These are phyloP conservation scores for Pteruthius melanotis DNA, from an alignment of 2,113 vertebrate genomes.

Conservation along the genomic window DNA sequence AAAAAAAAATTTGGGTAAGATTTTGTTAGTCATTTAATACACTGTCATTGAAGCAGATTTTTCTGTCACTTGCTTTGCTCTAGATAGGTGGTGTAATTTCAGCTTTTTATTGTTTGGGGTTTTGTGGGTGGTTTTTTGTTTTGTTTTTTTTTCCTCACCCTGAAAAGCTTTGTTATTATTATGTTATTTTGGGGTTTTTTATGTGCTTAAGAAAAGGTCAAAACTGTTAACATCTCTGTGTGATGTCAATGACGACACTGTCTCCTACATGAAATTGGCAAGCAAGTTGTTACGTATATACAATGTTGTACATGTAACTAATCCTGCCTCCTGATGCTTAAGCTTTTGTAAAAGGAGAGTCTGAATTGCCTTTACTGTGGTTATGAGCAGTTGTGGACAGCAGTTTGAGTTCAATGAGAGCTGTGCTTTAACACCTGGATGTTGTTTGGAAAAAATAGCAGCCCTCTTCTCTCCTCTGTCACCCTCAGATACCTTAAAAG, in stretches of 20 bases:
- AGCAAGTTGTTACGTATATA: background rate
- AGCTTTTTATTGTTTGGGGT: background rate
- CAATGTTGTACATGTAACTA: background rate
- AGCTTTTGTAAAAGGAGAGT: background rate
- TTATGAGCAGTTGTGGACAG: background rate
- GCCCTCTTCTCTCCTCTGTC: accelerated
- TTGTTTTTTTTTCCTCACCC: accelerated
- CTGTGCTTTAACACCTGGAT: background rate
- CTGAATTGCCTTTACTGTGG: background rate
- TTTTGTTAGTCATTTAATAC: background rate
- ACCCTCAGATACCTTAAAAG: background rate
- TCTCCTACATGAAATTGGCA: background rate
- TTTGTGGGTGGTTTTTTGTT: accelerated
- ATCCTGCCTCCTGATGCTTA: background rate
- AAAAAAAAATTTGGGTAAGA: background rate
- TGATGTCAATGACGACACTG: background rate
- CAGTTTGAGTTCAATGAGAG: background rate
- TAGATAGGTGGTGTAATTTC: background rate
- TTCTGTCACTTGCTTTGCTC: background rate
- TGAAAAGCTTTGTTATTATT: background rate
- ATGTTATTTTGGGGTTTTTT: accelerated
- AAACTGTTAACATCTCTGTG: background rate
- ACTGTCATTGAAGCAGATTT: background rate
- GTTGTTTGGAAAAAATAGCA: background rate
- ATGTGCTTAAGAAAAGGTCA: background rate